Evolutionary conservation across 2,888 invertebrate species (phyloP).

Genomic region (Bombylius discolor): DNA sequence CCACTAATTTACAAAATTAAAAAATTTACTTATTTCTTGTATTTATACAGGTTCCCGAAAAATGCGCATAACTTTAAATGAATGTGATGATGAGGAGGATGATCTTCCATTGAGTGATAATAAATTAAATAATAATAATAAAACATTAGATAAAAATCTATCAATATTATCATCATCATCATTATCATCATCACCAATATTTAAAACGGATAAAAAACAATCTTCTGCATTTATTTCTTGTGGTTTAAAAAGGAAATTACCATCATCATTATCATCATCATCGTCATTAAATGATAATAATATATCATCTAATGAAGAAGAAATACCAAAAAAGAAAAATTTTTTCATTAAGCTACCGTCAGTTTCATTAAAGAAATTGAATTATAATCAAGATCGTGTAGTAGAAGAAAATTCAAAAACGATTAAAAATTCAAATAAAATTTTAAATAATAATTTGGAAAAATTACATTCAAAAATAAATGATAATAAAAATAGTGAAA

Average conservation of each 20-base stretch:
- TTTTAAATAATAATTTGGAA: too few relatives aligned
- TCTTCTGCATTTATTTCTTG: too few relatives aligned
- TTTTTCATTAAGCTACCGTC: background rate
- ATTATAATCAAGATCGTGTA: background rate
- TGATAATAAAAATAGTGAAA: too few relatives aligned
- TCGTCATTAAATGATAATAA: conserved; percentile 16
- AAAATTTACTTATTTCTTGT: too few relatives aligned
- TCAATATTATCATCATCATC: background rate
- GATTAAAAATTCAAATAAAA: too few relatives aligned
- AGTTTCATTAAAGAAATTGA: background rate
- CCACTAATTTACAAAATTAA: too few relatives aligned
- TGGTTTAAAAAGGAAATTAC: background rate
- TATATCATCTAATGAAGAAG: background rate
- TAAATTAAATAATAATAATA: background rate
- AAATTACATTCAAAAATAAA: too few relatives aligned
- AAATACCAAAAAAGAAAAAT: background rate
- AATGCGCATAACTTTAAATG: conserved; percentile 32
- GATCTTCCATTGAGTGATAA: conserved; percentile 23
- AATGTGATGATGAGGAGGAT: conserved; percentile 29
- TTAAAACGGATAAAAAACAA: background rate
- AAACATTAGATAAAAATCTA: background rate
- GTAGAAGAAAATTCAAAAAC: background rate
- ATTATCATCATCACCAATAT: conserved; percentile 7
- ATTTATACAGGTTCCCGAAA: conserved; percentile 23
- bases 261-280: conserved; percentile 13